Evolutionary conservation across 2,888 invertebrate species (phyloP).

Genomic region (Encarsia formosa): DNA sequence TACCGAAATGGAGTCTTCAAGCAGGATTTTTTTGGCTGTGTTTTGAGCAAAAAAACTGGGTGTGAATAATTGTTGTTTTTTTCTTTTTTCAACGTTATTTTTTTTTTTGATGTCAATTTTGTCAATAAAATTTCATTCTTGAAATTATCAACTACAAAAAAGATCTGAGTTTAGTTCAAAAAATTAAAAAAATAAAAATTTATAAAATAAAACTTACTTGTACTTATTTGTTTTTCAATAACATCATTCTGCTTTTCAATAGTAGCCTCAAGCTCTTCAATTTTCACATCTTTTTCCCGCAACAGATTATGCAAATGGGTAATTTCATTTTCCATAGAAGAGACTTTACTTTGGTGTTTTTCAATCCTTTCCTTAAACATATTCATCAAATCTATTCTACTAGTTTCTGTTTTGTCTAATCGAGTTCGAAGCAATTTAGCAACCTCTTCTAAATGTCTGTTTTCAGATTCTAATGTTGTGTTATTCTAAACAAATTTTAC

Average conservation of each 20-base stretch:
- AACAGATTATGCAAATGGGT: not conserved
- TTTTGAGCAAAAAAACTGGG: too few species aligned
- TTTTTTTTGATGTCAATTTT: too few species aligned
- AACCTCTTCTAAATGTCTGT: too few species aligned
- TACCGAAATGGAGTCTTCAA: too few species aligned
- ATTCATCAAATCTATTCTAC: slow-evolving; percentile 7
- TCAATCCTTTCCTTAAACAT: not conserved
- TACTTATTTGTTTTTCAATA: not conserved
- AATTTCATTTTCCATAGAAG: slow-evolving; percentile 8
- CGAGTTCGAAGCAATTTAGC: too few species aligned
- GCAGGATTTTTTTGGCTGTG: too few species aligned
- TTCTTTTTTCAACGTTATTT: too few species aligned
- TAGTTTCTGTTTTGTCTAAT: too few species aligned
- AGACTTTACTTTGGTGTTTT: not conserved
- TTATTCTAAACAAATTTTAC: too few species aligned
- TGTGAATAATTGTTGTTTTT: too few species aligned
- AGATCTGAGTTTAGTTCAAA: too few species aligned
- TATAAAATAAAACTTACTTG: slow-evolving; percentile 5
- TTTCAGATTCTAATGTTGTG: too few species aligned
- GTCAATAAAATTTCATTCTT: slow-evolving; percentile 5
- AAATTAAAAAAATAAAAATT: not conserved
- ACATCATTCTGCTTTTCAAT: not conserved
- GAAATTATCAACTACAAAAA: slow-evolving; percentile 13
- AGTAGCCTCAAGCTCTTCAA: slow-evolving; percentile 8
- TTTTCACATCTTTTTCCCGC: slow-evolving; percentile 3